Evolutionary conservation across 2,113 vertebrate species (phyloP).

Genomic region (Solea senegalensis): DNA sequence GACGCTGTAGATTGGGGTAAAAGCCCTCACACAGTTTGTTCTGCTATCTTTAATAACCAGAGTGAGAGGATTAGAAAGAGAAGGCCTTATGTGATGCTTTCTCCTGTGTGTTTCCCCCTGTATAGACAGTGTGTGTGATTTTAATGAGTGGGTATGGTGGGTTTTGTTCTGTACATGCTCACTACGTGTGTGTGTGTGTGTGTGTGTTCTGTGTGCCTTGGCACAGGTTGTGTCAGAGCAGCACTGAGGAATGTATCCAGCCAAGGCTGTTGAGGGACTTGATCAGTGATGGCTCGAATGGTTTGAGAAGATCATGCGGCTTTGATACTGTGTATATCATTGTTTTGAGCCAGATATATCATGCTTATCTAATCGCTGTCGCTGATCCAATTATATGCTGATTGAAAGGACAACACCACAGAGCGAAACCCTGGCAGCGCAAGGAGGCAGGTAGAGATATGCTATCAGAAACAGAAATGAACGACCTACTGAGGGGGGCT

Average conservation of each 20-base stretch:
- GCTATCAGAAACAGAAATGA: slow-evolving; percentile 58
- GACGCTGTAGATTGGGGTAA: slow-evolving; percentile 72
- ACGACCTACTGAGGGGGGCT: slow-evolving; percentile 21
- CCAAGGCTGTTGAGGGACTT: slow-evolving; percentile 47
- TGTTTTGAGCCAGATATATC: slow-evolving; percentile 58
- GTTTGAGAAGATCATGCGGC: slow-evolving; percentile 48
- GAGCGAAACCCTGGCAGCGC: slow-evolving; percentile 38
- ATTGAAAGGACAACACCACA: slow-evolving; percentile 70
- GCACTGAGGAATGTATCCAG: slow-evolving; percentile 48
- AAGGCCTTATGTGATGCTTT: slow-evolving; percentile 65
- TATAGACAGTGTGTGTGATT: slow-evolving; percentile 20
- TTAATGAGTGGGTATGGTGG: slow-evolving; percentile 28
- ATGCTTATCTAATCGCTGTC: slow-evolving; percentile 68
- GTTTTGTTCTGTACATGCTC: background rate
- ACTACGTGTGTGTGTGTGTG: slow-evolving; percentile 10
- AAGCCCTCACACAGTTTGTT: slow-evolving; percentile 61
- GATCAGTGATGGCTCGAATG: slow-evolving; percentile 48
- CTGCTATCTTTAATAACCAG: slow-evolving; percentile 75
- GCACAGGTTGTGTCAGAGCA: slow-evolving; percentile 31
- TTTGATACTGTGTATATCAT: slow-evolving; percentile 54
- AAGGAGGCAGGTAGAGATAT: slow-evolving; percentile 49
- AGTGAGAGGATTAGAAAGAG: slow-evolving; percentile 73
- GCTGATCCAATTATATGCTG: slow-evolving; percentile 80
- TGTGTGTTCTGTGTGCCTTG: slow-evolving; percentile 14
- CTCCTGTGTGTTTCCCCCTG: slow-evolving; percentile 16